These are phyloP conservation scores for Thalpophila matura DNA, from an alignment of 2,888 invertebrate genomes.

Conservation along the genomic window DNA sequence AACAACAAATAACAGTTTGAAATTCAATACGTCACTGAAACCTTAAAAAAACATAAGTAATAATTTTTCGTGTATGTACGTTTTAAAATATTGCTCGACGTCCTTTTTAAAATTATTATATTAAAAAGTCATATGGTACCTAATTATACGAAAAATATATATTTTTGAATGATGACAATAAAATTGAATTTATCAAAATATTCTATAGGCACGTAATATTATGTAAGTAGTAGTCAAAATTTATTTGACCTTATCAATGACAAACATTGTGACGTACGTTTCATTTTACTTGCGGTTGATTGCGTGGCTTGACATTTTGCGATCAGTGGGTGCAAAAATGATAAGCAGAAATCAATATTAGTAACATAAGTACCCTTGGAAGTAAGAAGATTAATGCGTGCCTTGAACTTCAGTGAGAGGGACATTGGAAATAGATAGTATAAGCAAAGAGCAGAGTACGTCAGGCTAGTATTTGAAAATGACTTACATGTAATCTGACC, in stretches of 20 bases:
- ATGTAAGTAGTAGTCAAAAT: not conserved
- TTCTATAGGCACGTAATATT: too few species aligned
- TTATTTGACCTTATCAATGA: constrained; percentile 24
- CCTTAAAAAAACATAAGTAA: too few species aligned
- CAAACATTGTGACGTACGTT: constrained; percentile 12
- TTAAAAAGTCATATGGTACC: too few species aligned
- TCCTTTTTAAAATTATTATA: too few species aligned
- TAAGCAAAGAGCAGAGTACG: constrained; percentile 39
- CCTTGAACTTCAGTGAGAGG: constrained; percentile 37
- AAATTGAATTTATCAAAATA: not conserved
- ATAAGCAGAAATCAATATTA: constrained; percentile 30
- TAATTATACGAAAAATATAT: too few species aligned
- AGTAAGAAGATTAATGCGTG: constrained; percentile 32
- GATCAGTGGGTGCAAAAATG: constrained; percentile 3
- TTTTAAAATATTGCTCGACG: too few species aligned
- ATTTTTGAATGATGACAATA: too few species aligned
- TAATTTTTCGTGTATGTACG: too few species aligned
- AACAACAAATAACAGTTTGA: not conserved
- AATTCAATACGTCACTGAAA: too few species aligned
- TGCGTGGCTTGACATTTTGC: constrained; percentile 21
- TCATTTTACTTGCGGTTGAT: constrained; percentile 5
- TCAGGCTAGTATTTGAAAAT: constrained; percentile 56
- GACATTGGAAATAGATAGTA: constrained; percentile 7
- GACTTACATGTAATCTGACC: constrained; percentile 87
- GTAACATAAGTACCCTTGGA: not conserved